phyloP scores from a whole-genome alignment of 2,113 vertebrate genomes.

The Lophius piscatorius region DNA sequence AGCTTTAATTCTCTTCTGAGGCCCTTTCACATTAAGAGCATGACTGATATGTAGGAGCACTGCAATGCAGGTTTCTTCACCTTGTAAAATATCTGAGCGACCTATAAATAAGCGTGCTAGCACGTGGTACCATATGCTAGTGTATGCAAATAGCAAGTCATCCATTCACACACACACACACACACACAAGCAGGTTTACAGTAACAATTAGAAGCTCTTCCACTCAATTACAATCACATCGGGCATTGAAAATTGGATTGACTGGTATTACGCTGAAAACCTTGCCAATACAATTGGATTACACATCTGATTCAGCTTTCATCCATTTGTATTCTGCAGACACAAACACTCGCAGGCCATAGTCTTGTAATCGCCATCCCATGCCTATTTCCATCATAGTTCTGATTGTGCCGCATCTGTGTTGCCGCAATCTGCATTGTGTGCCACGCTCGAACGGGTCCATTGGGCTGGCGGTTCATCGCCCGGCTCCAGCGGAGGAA shows the following conservation, averaged over 20 bases:
- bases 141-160: conserved; percentile 24
- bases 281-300: conserved; percentile 62
- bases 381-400: too few species aligned
- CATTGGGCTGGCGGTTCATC: conserved; percentile 1
- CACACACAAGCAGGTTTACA: background rate
- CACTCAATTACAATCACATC: conserved; percentile 24
- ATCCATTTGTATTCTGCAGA: conserved; percentile 40
- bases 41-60: conserved; percentile 51
- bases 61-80: conserved; percentile 72
- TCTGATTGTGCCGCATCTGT: too few species aligned
- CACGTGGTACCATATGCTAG: conserved; percentile 18
- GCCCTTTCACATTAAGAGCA: conserved; percentile 40
- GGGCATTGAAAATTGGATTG: conserved; percentile 60
- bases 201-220: conserved; percentile 20
- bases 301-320: conserved; percentile 49
- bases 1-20: conserved; percentile 51
- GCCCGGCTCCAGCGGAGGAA: conserved; percentile 6
- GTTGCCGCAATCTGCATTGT: conserved; percentile 12
- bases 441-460: background rate
- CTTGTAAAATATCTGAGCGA: conserved; percentile 55
- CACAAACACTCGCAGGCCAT: conserved; percentile 4
- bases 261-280: conserved; percentile 55
- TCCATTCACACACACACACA: background rate
- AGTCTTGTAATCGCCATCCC: too few species aligned
- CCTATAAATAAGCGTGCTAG: conserved; percentile 28